These are phyloP conservation scores for Coptodon rendalli DNA, from an alignment of 2,113 vertebrate genomes.

Conservation along the genomic window DNA sequence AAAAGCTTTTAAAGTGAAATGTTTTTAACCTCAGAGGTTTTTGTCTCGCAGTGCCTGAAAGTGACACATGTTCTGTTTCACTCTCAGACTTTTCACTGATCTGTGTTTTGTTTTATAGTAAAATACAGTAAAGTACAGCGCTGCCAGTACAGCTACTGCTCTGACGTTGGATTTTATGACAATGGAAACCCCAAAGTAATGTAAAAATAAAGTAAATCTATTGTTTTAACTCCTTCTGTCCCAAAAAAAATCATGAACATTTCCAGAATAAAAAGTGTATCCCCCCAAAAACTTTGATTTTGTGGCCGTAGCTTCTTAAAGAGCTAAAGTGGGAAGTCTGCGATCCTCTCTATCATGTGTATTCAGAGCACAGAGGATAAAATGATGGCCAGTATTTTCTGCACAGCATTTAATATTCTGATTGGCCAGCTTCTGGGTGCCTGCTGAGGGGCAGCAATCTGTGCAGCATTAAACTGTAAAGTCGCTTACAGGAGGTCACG, in stretches of 20 bases:
- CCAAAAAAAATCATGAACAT: background rate
- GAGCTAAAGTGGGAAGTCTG: background rate
- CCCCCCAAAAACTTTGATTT: background rate
- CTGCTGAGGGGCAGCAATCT: background rate
- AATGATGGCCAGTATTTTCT: accelerated
- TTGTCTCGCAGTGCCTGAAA: background rate
- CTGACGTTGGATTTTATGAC: background rate
- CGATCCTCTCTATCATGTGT: background rate
- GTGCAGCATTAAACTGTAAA: background rate
- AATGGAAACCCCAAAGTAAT: background rate
- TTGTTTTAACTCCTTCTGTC: background rate
- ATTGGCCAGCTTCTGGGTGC: background rate
- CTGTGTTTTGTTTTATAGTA: background rate
- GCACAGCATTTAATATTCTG: background rate
- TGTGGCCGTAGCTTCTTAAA: background rate
- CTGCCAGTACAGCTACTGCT: background rate
- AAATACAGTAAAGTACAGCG: background rate
- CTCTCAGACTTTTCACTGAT: background rate
- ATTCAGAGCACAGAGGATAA: background rate
- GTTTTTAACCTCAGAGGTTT: background rate
- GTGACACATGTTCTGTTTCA: background rate
- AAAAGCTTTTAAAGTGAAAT: background rate
- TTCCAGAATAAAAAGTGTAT: background rate
- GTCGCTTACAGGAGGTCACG: background rate
- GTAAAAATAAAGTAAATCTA: background rate